These are phyloP conservation scores for Galerucella pusilla DNA, from an alignment of 2,888 invertebrate species.

Conservation along the genomic window DNA sequence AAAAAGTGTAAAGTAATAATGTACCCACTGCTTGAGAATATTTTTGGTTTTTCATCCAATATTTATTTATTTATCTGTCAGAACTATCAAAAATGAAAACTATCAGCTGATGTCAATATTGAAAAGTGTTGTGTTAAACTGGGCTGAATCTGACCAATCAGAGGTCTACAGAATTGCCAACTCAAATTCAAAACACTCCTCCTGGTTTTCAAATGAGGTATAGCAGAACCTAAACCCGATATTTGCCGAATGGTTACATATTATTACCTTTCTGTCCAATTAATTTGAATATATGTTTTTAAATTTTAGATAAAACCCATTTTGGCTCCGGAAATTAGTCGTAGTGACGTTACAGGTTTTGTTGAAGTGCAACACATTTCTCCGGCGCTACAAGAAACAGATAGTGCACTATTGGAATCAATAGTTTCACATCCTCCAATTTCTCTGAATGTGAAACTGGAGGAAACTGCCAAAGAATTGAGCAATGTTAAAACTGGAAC, in stretches of 20 bases:
- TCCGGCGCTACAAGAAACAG: conserved; percentile 63
- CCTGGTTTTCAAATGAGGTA: too few relatives aligned
- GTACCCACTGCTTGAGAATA: too few relatives aligned
- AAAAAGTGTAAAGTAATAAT: too few relatives aligned
- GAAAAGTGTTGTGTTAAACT: too few relatives aligned
- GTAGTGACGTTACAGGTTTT: conserved; percentile 23
- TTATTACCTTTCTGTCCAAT: background rate
- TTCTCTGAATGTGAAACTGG: conserved; percentile 52
- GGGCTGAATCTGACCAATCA: too few relatives aligned
- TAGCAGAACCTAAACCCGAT: too few relatives aligned
- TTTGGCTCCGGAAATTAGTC: background rate
- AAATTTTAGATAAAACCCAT: conserved; percentile 25
- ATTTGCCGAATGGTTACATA: background rate
- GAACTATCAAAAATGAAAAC: too few relatives aligned
- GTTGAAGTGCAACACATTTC: conserved; percentile 55
- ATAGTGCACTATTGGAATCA: conserved; percentile 60
- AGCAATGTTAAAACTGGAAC: conserved; percentile 61
- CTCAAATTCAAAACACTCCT: too few relatives aligned
- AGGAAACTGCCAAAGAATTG: conserved; percentile 61
- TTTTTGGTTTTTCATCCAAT: too few relatives aligned
- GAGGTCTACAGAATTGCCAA: too few relatives aligned
- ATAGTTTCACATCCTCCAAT: conserved; percentile 57
- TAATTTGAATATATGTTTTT: background rate
- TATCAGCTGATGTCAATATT: too few relatives aligned
- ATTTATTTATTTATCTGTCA: too few relatives aligned